These are phyloP conservation scores for Aethes cnicana DNA, from an alignment of 2,888 invertebrate species.

Conservation along the genomic window DNA sequence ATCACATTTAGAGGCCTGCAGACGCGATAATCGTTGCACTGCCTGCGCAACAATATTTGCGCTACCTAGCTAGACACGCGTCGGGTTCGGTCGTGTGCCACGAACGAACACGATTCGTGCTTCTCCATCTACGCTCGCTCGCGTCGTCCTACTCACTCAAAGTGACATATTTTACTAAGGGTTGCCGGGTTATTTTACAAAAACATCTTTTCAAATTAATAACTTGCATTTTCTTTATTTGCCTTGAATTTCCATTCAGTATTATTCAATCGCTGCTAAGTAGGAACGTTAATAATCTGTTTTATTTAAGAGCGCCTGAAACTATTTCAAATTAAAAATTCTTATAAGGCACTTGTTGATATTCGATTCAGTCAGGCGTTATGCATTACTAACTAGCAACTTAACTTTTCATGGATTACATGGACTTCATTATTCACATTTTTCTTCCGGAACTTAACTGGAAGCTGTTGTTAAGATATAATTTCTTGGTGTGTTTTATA, in stretches of 20 bases:
- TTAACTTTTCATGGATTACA: too few species aligned
- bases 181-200: conserved; percentile 47
- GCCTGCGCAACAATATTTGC: conserved; percentile 76
- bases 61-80: conserved; percentile 49
- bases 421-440: too few species aligned
- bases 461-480: too few species aligned
- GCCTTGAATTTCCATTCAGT: background rate
- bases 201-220: conserved; percentile 10
- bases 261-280: background rate
- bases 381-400: too few species aligned
- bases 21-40: conserved; percentile 78
- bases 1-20: conserved; percentile 72
- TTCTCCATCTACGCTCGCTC: conserved; percentile 56
- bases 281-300: too few species aligned
- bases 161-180: conserved; percentile 56
- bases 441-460: too few species aligned
- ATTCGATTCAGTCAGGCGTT: too few species aligned
- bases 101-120: conserved; percentile 35
- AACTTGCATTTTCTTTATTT: background rate
- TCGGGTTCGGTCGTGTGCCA: conserved; percentile 21
- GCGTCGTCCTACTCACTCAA: conserved; percentile 52
- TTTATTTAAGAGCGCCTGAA: too few species aligned
- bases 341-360: too few species aligned
- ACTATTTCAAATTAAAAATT: too few species aligned
- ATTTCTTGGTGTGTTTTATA: too few species aligned